These are phyloP conservation scores for Oedothorax gibbosus DNA, from an alignment of 1,140 invertebrate genomes.

Conservation along the genomic window DNA sequence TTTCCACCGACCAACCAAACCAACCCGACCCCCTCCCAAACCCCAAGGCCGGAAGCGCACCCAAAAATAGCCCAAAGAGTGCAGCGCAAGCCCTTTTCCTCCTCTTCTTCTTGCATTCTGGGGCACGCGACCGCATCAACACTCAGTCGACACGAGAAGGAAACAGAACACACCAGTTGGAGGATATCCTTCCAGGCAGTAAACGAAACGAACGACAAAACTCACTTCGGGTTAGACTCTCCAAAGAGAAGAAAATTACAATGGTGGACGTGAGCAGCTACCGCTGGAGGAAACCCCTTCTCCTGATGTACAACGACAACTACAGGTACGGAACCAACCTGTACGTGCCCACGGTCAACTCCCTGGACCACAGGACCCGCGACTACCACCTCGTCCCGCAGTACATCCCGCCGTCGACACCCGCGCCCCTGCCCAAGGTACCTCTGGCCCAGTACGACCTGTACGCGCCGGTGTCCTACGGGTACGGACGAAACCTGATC, in stretches of 20 bases:
- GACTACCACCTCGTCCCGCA: constrained; percentile 25
- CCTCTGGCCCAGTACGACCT: constrained; percentile 48
- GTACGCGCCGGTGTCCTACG: constrained; percentile 51
- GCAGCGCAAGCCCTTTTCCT: constrained; percentile 38
- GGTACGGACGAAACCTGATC: constrained; percentile 51
- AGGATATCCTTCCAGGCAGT: not conserved
- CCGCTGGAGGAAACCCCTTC: constrained; percentile 53
- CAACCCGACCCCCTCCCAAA: constrained; percentile 6
- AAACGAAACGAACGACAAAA: constrained; percentile 33
- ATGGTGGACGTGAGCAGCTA: constrained; percentile 53
- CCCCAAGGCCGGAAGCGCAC: constrained; percentile 43
- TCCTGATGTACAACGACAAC: constrained; percentile 60
- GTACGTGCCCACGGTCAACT: constrained; percentile 52
- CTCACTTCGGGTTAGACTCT: not conserved
- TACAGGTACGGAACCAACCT: constrained; percentile 59
- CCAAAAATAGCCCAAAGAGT: constrained; percentile 44
- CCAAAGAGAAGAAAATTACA: not conserved
- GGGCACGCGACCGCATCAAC: constrained; percentile 21
- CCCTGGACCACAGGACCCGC: constrained; percentile 24
- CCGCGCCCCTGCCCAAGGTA: constrained; percentile 50
- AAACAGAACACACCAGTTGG: not conserved
- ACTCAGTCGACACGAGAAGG: not conserved
- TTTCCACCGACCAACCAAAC: not conserved
- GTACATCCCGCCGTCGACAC: constrained; percentile 30
- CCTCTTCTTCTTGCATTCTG: constrained; percentile 18